Percentiles rank a stretch among this genome's conserved stretches.
Conservation (phyloP, 2,113 vertebrate species). For the Mohoua ochrocephala region DNA sequence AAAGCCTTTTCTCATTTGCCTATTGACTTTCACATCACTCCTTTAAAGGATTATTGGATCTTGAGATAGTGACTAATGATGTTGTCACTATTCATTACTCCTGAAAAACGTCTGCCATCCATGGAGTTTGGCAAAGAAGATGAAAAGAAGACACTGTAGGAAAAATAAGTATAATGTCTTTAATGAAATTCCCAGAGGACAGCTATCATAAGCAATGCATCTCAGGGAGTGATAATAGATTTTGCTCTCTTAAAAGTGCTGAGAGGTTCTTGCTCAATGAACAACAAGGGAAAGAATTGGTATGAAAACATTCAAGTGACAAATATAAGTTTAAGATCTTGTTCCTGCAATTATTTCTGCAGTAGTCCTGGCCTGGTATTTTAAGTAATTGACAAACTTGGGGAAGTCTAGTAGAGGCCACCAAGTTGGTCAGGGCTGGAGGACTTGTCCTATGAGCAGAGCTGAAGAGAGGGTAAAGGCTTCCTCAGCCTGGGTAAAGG, state of each 20-base stretch:
- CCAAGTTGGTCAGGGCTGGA: not conserved
- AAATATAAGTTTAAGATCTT: not conserved
- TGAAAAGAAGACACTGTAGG: not conserved
- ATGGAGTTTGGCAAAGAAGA: not conserved
- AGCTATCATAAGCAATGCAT: not conserved
- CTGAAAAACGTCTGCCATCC: not conserved
- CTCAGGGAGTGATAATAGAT: not conserved
- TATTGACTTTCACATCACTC: constrained; percentile 8
- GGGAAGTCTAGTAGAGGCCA: not conserved
- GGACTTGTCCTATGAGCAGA: not conserved
- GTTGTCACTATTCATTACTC: constrained; percentile 1
- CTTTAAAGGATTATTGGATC: constrained; percentile 6
- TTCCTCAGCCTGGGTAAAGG: not conserved
- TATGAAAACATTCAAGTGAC: not conserved
- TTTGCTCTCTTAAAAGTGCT: not conserved
- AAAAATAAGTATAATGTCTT: not conserved
- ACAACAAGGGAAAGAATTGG: not conserved
- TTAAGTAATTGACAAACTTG: not conserved
- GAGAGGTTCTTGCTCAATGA: not conserved
- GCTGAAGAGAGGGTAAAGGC: not conserved
- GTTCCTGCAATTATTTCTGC: not conserved
- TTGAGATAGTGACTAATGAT: constrained; percentile 2
- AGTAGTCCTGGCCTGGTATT: not conserved
- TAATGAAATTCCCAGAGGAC: not conserved
- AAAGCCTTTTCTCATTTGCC: not conserved